A percentile compares a stretch with the other conserved stretches of the same genome.
Conservation (phyloP, 2,113 vertebrate species). For the Gymnogyps californianus region DNA sequence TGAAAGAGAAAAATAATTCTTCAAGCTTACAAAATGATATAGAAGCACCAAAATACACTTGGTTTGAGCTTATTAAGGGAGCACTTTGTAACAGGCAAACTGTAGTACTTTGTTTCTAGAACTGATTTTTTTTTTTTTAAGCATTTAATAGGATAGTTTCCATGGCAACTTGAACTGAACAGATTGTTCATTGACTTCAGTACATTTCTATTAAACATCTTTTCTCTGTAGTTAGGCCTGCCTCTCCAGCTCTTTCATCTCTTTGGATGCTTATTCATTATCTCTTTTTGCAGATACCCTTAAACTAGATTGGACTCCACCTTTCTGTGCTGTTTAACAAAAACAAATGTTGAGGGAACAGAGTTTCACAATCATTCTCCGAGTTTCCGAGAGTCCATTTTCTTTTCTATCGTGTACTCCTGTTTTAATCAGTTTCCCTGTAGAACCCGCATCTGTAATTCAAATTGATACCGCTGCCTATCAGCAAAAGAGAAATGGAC, state of each 20-base stretch:
- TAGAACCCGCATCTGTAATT: neutral
- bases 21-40: neutral
- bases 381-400: neutral
- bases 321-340: neutral
- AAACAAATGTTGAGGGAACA: neutral
- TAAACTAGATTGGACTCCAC: neutral
- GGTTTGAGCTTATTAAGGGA: constrained; percentile 15
- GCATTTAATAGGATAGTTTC: constrained; percentile 69
- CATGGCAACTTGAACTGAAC: constrained; percentile 67
- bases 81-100: constrained; percentile 39
- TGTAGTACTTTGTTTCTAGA: constrained; percentile 57
- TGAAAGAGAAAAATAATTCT: neutral
- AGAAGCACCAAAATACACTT: neutral
- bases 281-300: neutral
- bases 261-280: neutral
- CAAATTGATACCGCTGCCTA: neutral
- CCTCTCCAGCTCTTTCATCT: constrained; percentile 4
- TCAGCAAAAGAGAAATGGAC: neutral
- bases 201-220: constrained; percentile 62
- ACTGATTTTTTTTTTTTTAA: neutral
- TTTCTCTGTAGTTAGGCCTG: constrained; percentile 40
- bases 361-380: neutral
- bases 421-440: neutral
- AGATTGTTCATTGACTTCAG: constrained; percentile 66
- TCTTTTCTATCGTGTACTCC: neutral